Evolutionary conservation across 2,888 invertebrate species (phyloP), one percentile per base, ranked within the genome.

Genomic region (Abrostola tripartita): DNA sequence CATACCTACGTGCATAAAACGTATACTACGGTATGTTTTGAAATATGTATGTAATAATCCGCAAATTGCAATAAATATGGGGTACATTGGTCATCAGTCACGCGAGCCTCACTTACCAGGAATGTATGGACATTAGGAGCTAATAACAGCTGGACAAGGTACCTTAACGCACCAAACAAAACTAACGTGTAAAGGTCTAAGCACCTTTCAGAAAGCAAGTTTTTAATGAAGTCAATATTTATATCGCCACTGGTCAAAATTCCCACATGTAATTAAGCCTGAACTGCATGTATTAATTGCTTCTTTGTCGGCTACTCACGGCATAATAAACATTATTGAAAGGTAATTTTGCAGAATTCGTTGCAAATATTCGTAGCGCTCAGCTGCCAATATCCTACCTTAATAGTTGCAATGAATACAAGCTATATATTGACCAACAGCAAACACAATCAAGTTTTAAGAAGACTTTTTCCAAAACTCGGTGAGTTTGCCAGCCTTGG

Each of bases 11-110:
- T 24, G 24, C 24, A 24, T 24, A 24, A 24, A 24, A 60, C 38
- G 10, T 37, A 42, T 60, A 54, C 11, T 24, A 35, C 12, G 42
- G 63, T 64, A 60, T 63, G 47, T 56, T 61, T 4, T 24, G 24
- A 24, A 24, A 24, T 49, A 57, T 14, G 62, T 38, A 24, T 24
- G 62, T 75, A 75, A 75, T 72, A 66, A 68, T 68, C 53, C 56
- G 55, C 51, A 66, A 71, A 68, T 71, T 56, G 66, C 62, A 76
- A 74, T 76, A 76, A 76, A 67, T 67, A 71, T 59, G 36, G 74
- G 63, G 37, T 71, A 74, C 62, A 67, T 55, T 62, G 56, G 74
- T 67, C 69, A 77, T 74, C 53, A 59, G 76, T 77, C 76, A 77
- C 77, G 77, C 77, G 44, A 72, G 49, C 44, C 49, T 52, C 51